Conservation (phyloP, 2,113 vertebrate species). For the Chrysochloris asiatica region DNA sequence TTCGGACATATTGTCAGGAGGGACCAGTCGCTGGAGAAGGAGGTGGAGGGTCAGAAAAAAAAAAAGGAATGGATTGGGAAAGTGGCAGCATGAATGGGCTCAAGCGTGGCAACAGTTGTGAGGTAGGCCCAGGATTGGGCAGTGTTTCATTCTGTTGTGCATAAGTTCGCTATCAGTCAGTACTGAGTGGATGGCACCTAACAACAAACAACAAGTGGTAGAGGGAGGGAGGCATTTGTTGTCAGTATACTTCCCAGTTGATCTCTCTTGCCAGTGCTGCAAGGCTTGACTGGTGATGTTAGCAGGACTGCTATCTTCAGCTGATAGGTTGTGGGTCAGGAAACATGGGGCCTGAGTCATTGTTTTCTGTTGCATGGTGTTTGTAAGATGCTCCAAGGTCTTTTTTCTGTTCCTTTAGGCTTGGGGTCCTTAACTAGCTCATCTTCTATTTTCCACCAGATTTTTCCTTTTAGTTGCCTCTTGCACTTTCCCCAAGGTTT, state of each 20-base stretch:
- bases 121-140: too few relatives aligned
- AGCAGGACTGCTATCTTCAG: background rate
- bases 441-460: background rate
- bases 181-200: too few relatives aligned
- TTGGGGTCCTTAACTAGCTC: background rate
- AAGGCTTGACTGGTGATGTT: background rate
- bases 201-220: too few relatives aligned
- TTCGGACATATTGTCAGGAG: too few relatives aligned
- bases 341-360: background rate
- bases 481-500: conserved; percentile 8
- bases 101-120: too few relatives aligned
- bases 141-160: too few relatives aligned
- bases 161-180: too few relatives aligned
- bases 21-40: too few relatives aligned
- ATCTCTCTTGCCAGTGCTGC: background rate
- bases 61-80: too few relatives aligned
- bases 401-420: background rate
- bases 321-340: background rate
- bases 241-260: background rate
- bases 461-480: background rate
- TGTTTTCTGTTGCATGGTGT: background rate
- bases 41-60: too few relatives aligned
- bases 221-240: background rate
- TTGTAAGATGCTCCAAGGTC: background rate
- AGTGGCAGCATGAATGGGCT: too few relatives aligned